These are phyloP conservation scores for Mamestra configurata DNA, from an alignment of 1,140 invertebrate genomes.

Conservation along the genomic window DNA sequence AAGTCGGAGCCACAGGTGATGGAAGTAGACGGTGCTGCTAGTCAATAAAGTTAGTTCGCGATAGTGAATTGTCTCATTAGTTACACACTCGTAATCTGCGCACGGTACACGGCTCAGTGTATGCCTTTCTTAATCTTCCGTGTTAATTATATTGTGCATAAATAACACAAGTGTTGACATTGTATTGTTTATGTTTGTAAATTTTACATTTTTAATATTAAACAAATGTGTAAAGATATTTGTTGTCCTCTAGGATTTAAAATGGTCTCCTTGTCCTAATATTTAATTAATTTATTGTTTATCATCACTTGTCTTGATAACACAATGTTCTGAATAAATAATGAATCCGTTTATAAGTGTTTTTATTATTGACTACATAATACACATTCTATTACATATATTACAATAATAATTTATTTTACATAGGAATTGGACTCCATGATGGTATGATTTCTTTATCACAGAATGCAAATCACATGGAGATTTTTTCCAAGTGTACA, in stretches of 20 bases:
- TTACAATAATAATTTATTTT: constrained; percentile 8
- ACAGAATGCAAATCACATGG: constrained; percentile 40
- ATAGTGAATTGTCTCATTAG: constrained; percentile 82
- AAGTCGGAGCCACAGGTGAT: constrained; percentile 72
- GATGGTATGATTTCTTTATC: constrained; percentile 38
- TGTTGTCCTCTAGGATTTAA: constrained; percentile 78
- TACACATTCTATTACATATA: constrained; percentile 27
- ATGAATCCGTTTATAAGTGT: constrained; percentile 64
- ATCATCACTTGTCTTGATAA: constrained; percentile 85
- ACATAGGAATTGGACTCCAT: constrained; percentile 18
- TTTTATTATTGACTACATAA: constrained; percentile 61
- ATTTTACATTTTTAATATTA: constrained; percentile 79
- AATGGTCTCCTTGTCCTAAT: constrained; percentile 81
- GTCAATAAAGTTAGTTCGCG: constrained; percentile 85
- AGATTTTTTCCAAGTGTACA: not conserved
- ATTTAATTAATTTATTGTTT: constrained; percentile 87
- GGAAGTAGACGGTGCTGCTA: constrained; percentile 84
- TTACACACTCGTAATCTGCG: constrained; percentile 66
- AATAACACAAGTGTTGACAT: constrained; percentile 81
- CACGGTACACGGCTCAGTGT: constrained; percentile 68
- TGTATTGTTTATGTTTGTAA: constrained; percentile 85
- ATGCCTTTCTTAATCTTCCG: constrained; percentile 67
- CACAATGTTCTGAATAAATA: constrained; percentile 85
- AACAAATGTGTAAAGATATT: constrained; percentile 71
- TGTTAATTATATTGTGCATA: constrained; percentile 78